These are phyloP conservation scores for Nesometra sesokonis DNA, from an alignment of 35 echinoderm and acorn worm genomes.

Conservation along the genomic window DNA sequence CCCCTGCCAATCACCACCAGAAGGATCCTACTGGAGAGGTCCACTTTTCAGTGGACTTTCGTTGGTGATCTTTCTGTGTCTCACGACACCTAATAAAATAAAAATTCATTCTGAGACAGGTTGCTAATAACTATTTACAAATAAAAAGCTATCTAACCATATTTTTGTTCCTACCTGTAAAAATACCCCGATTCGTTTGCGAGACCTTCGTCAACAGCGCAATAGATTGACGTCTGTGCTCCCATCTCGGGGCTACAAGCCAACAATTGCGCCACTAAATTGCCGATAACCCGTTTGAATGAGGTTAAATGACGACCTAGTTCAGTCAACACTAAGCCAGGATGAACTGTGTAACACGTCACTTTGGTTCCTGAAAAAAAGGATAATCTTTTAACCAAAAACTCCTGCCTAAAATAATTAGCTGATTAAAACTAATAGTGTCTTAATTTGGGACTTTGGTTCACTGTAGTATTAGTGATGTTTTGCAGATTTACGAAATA, in stretches of 20 bases:
- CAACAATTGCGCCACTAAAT: neutral
- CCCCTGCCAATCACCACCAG: too few relatives aligned
- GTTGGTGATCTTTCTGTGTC: too few relatives aligned
- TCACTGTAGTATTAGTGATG: too few relatives aligned
- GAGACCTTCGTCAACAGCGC: conserved; percentile 47
- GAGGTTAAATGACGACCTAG: conserved; percentile 4
- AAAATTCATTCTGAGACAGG: too few relatives aligned
- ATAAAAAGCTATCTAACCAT: too few relatives aligned
- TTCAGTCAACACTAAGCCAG: conserved; percentile 38
- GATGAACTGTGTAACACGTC: conserved; percentile 44
- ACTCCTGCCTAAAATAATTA: neutral
- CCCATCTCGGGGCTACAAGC: conserved; percentile 16
- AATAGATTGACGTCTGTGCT: conserved; percentile 65
- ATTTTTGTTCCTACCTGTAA: conserved; percentile 19
- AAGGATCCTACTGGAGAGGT: too few relatives aligned
- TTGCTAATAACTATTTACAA: too few relatives aligned
- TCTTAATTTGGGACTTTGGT: too few relatives aligned
- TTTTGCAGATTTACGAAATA: too few relatives aligned
- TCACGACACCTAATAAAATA: too few relatives aligned
- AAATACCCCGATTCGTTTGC: conserved; percentile 32
- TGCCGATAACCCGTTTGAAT: neutral
- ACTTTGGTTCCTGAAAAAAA: conserved; percentile 32
- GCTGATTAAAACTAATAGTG: too few relatives aligned
- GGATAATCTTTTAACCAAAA: neutral
- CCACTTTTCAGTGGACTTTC: too few relatives aligned